phyloP scores from a whole-genome alignment of 2,113 vertebrate species.

The Oncorhynchus keta region DNA sequence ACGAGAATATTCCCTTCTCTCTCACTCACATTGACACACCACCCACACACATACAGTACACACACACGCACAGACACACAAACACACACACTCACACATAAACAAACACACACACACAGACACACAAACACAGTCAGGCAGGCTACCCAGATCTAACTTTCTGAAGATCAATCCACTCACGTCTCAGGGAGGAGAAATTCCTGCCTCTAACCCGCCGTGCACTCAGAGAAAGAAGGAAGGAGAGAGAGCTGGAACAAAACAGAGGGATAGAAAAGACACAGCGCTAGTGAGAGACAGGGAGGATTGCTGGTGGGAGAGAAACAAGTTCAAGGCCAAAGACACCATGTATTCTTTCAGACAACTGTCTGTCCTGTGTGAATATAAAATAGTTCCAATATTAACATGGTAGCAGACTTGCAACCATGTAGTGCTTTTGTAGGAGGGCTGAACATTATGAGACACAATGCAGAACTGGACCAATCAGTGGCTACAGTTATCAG shows the following conservation, averaged over 20 bases:
- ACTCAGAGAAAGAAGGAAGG: conserved; percentile 34
- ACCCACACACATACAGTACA: background rate
- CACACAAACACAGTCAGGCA: too few relatives aligned
- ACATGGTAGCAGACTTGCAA: too few relatives aligned
- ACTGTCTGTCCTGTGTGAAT: background rate
- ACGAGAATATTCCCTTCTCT: background rate
- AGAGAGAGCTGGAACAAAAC: conserved; percentile 8
- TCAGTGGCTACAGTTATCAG: too few relatives aligned
- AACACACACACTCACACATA: conserved; percentile 3
- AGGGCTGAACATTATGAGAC: too few relatives aligned
- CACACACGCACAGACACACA: background rate
- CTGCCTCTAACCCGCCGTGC: conserved; percentile 46
- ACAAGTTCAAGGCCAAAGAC: conserved; percentile 19
- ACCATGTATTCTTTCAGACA: background rate
- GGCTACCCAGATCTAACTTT: conserved; percentile 56
- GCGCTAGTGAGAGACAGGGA: background rate
- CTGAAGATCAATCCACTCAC: conserved; percentile 62
- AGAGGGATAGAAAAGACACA: conserved; percentile 22
- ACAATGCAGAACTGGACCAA: too few relatives aligned
- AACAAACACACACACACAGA: background rate
- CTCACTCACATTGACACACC: background rate
- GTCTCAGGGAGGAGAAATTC: conserved; percentile 61
- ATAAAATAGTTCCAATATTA: too few relatives aligned
- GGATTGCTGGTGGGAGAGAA: background rate
- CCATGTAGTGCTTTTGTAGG: too few relatives aligned